Percentiles rank a stretch among this genome's conserved stretches.
phyloP scores from a whole-genome alignment of 2,888 invertebrate species.

The Standfussiana lucernea region DNA sequence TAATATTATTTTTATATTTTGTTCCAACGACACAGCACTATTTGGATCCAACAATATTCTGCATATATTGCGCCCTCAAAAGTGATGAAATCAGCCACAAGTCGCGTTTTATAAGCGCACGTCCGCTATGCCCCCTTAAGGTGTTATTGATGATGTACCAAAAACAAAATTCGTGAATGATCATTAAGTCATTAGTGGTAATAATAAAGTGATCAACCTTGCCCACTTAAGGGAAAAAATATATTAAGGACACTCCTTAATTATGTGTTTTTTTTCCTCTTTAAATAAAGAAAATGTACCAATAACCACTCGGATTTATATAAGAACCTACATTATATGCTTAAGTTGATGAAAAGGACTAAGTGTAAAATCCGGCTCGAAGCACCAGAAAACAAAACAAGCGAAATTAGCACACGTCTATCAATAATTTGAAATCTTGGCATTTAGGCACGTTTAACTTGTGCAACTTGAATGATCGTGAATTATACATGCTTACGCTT shows the following conservation, averaged over 20 bases:
- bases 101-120: slow-evolving; percentile 15
- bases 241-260: slow-evolving; percentile 37
- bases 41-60: background rate
- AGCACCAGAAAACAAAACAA: background rate
- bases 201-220: slow-evolving; percentile 60
- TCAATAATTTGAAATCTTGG: background rate
- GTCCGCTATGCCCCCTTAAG: slow-evolving; percentile 10
- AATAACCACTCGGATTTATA: slow-evolving; percentile 12
- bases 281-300: background rate
- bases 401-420: background rate
- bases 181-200: slow-evolving; percentile 64
- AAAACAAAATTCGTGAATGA: slow-evolving; percentile 49
- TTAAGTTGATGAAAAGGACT: background rate
- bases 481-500: background rate
- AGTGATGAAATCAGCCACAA: background rate
- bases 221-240: slow-evolving; percentile 38
- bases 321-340: background rate
- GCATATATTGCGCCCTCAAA: background rate
- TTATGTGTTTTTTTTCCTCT: slow-evolving; percentile 8
- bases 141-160: slow-evolving; percentile 58
- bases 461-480: background rate
- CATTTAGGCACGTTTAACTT: background rate
- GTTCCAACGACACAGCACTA: background rate
- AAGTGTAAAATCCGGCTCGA: background rate
- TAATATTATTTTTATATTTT: background rate